Evolutionary conservation across 2,888 invertebrate genomes (phyloP), one percentile per base, ranked within the genome.

Genomic region (Cynaeus angustus): DNA sequence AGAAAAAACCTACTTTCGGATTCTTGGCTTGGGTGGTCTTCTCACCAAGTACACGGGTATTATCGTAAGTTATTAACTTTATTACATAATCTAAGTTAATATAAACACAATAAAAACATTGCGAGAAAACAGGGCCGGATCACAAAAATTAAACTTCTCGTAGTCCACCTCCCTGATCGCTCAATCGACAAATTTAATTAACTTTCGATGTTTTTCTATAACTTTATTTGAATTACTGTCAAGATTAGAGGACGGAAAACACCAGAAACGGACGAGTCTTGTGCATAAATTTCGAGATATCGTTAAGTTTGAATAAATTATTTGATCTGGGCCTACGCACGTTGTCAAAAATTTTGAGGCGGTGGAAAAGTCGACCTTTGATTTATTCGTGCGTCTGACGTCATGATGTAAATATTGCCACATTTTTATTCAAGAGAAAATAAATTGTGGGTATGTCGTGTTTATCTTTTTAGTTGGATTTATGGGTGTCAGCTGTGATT

Each of bases 11-110:
- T 28, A 8, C 59, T 30, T 41, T 41, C 41, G 16, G 41, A 56
- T n/a, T 16, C 55, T 56, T 59, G 13, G 26, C 61, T 38, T 61
- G 48, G 61, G 61, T 61, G 61, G 61, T 61, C 61, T 61, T 21
- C 53, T 6, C 37, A 53, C n/a, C 12, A 50, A 50, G 10, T 48
- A 28, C 8, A 43, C 12, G 10, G 16, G 16, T 33, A 53, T 53
- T 16, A 58, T 28, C 58, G 30, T 58, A 59, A 8, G 9, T 59
- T 59, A 46, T 46, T 59, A 45, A 46, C 30, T 59, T 59, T 59
- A 59, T 59, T 46, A 48, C 46, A 59, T 43, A 43, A 56, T 56
- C 56, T 43, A 26, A 7, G 28, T 50, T 12, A 1, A 30, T 28
- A 26, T 48, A n/a, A 14, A 48, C 16, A 48, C 21, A 48, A 26